Evolutionary conservation across 2,888 invertebrate species (phyloP).

Genomic region (Linhomoeus sp.): DNA sequence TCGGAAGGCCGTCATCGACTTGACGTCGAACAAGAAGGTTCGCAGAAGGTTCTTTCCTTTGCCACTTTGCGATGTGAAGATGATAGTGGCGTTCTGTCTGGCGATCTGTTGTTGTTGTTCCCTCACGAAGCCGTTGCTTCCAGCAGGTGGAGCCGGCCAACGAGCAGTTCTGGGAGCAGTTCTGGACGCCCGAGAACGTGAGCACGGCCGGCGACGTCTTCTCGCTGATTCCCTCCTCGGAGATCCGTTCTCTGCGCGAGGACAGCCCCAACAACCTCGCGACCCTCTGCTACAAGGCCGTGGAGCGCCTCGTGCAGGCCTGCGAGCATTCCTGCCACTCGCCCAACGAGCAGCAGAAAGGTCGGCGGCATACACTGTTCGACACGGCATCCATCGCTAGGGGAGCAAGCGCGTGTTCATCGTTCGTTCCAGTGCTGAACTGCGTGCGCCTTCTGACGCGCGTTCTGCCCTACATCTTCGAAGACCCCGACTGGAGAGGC

Average conservation of each 20-base stretch:
- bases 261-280: slow-evolving; percentile 88
- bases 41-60: too few relatives aligned
- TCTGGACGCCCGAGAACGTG: slow-evolving; percentile 87
- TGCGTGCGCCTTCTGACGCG: slow-evolving; percentile 76
- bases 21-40: slow-evolving; percentile 88
- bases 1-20: slow-evolving; percentile 86
- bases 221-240: slow-evolving; percentile 76
- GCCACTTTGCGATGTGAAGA: too few relatives aligned
- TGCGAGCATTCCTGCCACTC: slow-evolving; percentile 84
- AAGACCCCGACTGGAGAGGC: slow-evolving; percentile 88
- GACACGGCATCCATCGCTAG: too few relatives aligned
- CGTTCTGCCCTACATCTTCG: slow-evolving; percentile 86
- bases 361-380: too few relatives aligned
- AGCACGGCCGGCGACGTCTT: slow-evolving; percentile 60
- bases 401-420: too few relatives aligned
- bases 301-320: slow-evolving; percentile 79
- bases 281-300: slow-evolving; percentile 89
- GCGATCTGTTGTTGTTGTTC: background rate
- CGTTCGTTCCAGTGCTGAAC: slow-evolving; percentile 71
- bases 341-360: slow-evolving; percentile 44
- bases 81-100: background rate
- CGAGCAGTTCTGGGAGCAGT: slow-evolving; percentile 92
- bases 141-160: slow-evolving; percentile 49
- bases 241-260: slow-evolving; percentile 41
- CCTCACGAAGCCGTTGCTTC: background rate